These are phyloP conservation scores for Scomberomorus guttatus DNA, from an alignment of 2,797 vertebrate genomes.

Conservation along the genomic window DNA sequence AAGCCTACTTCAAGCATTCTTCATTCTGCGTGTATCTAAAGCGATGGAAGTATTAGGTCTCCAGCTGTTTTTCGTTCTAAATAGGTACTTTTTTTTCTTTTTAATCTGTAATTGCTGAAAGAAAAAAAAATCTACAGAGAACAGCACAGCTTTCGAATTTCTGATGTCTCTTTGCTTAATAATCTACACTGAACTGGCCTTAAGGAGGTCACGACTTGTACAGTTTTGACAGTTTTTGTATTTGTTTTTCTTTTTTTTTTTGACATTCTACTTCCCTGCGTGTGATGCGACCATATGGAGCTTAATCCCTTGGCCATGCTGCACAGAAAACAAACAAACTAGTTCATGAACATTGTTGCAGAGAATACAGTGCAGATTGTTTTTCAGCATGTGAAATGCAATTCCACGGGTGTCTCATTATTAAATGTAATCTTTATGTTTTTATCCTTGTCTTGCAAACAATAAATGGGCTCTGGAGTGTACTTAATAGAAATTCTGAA, in stretches of 20 bases:
- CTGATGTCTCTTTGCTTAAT: neutral
- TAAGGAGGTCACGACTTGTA: neutral
- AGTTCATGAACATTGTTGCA: neutral
- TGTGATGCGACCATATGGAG: neutral
- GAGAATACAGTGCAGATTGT: neutral
- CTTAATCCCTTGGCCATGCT: neutral
- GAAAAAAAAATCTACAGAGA: neutral
- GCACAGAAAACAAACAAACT: neutral
- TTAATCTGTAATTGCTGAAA: neutral
- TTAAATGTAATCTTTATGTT: slow-evolving; percentile 41
- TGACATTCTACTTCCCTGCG: neutral
- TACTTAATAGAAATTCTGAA: slow-evolving; percentile 67
- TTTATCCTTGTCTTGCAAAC: slow-evolving; percentile 43
- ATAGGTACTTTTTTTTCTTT: neutral
- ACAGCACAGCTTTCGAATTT: neutral
- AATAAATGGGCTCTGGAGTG: slow-evolving; percentile 49
- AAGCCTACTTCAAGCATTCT: slow-evolving; percentile 22
- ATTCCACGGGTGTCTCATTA: slow-evolving; percentile 30
- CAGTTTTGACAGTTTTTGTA: slow-evolving; percentile 1
- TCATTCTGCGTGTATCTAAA: neutral
- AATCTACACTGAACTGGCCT: neutral
- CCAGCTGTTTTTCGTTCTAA: slow-evolving; percentile 15
- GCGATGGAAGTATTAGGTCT: neutral
- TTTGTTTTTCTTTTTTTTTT: neutral
- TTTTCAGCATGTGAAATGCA: slow-evolving; percentile 8